Conservation (phyloP, 2,113 vertebrate species). For the Plecotus auritus region DNA sequence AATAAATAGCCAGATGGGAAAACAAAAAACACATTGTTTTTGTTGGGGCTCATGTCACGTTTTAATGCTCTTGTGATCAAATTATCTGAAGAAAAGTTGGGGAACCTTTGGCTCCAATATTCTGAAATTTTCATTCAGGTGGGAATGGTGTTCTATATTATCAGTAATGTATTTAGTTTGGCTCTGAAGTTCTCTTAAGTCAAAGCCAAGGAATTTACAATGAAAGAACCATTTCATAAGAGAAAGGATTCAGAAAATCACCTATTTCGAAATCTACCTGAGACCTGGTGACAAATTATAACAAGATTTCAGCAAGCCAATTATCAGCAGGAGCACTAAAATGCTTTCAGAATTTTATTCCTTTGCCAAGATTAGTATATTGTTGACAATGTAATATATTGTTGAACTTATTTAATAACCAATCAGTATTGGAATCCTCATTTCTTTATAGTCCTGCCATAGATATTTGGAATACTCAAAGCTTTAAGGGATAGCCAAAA, state of each 20-base stretch:
- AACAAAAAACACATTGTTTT: not conserved
- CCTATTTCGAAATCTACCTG: slow-evolving; percentile 58
- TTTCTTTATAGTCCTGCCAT: not conserved
- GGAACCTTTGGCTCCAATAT: slow-evolving; percentile 57
- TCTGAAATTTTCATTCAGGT: slow-evolving; percentile 41
- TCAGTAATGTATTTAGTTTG: slow-evolving; percentile 73
- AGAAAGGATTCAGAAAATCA: slow-evolving; percentile 52
- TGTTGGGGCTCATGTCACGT: slow-evolving; percentile 45
- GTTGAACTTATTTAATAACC: not conserved
- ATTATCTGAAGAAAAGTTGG: slow-evolving; percentile 40
- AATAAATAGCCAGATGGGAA: slow-evolving; percentile 5
- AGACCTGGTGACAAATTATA: slow-evolving; percentile 32
- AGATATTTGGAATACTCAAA: not conserved
- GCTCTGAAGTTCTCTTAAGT: slow-evolving; percentile 54
- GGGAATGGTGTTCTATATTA: slow-evolving; percentile 34
- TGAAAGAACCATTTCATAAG: slow-evolving; percentile 19
- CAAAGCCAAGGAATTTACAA: slow-evolving; percentile 59
- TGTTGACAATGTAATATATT: not conserved
- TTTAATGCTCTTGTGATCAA: slow-evolving; percentile 58
- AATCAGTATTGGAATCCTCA: not conserved
- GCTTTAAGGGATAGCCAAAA: not conserved
- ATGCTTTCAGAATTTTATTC: not conserved
- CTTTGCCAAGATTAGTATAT: not conserved
- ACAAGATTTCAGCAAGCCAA: slow-evolving; percentile 35
- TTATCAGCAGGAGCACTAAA: not conserved